Base-by-base conservation (phyloP, 2,888 invertebrate genomes). In the Diachrysia chrysitis region DNA sequence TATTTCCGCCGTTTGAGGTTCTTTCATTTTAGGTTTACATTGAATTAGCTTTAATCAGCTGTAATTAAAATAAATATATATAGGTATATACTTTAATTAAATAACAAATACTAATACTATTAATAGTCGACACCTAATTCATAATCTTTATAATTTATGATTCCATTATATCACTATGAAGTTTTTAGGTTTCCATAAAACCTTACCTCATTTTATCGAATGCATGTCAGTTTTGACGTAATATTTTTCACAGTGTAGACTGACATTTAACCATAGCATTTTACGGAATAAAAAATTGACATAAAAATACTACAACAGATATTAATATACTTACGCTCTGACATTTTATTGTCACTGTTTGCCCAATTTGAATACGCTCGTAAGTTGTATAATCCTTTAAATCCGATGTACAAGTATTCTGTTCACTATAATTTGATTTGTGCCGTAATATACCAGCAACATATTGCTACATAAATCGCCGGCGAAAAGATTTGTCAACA, bases 311-410 rank as follows among this genome's bases (percentile, higher is more conserved):
- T 58, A 46, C 25, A 48, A 58, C n/a, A 29, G 14, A 10, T 35
- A 58, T 21, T 9, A 37, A 48, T 56, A 62, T 59, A 66, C 71
- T 66, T 71, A 71, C 71, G 16, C 17, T 21, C 12, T 25, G 71
- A 57, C 72, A 71, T 57, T 19, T 21, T 59, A 19, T 5, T 56
- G 0, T 58, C 65, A 25, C 17, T 37, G 57, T 21, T 17, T 35
- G n/a, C 2, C 35, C 25, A 23, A 25, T 42, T 23, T 12, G 12
- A 12, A 29, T 53, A 4, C 55, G 35, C 57, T 25, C 5, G 25
- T 19, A 21, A 9, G 21, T 21, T 16, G 0, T 46, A 16, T 60
- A 35, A 48, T 64, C 17, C 17, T 48, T 58, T 21, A 29, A 61
- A 61, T 35, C 21, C 19, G 0, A 7, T 46, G 16, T 21, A 16